phyloP scores from a whole-genome alignment of 2,888 invertebrate species.

The Ecliptopera silaceata region DNA sequence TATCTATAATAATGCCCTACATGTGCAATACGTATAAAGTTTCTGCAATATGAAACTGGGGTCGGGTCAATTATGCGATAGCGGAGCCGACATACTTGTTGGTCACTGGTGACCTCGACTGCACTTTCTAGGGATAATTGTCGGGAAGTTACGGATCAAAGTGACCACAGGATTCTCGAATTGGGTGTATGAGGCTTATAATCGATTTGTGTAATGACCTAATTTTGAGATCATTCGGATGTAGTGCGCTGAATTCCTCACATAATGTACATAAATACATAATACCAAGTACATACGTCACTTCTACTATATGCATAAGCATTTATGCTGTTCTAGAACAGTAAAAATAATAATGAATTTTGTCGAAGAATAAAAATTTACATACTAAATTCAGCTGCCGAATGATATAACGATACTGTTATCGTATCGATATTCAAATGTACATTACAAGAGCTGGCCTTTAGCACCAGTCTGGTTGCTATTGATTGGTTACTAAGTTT shows the following conservation, averaged over 20 bases:
- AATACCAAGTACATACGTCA: too few relatives aligned
- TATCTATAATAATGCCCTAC: conserved; percentile 11
- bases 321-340: too few relatives aligned
- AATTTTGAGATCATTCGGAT: background rate
- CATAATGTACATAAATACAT: background rate
- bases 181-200: background rate
- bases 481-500: too few relatives aligned
- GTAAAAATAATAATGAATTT: too few relatives aligned
- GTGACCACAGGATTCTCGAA: conserved; percentile 1
- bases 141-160: background rate
- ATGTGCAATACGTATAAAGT: conserved; percentile 20
- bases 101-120: conserved; percentile 7
- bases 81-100: conserved; percentile 8
- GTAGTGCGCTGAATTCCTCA: background rate
- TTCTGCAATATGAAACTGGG: conserved; percentile 23
- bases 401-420: conserved; percentile 2
- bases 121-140: conserved; percentile 4
- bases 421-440: conserved; percentile 11
- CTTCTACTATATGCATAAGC: too few relatives aligned
- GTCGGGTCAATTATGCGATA: conserved; percentile 28
- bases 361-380: background rate
- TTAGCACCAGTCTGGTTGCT: background rate
- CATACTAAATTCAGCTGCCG: conserved; percentile 1
- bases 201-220: background rate
- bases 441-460: background rate